These are phyloP conservation scores for Pipra filicauda DNA, from an alignment of 2,113 vertebrate genomes.

Conservation along the genomic window DNA sequence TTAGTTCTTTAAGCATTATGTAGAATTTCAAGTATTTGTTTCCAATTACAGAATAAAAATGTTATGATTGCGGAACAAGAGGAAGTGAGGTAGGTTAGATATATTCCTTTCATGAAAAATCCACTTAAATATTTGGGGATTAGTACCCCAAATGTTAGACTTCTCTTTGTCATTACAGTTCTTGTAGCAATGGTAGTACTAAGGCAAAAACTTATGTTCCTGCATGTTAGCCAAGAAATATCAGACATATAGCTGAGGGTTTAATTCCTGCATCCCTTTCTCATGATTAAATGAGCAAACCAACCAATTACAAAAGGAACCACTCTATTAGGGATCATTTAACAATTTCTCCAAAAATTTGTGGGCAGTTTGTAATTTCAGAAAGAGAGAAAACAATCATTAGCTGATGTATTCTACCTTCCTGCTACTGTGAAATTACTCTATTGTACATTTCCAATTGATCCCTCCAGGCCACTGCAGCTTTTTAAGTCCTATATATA, in stretches of 20 bases:
- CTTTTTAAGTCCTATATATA: background rate
- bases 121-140: background rate
- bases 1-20: slow-evolving; percentile 38
- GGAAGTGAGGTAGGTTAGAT: background rate
- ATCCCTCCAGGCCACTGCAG: slow-evolving; percentile 16
- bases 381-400: background rate
- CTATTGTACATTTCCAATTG: background rate
- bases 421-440: background rate
- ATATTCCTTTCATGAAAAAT: background rate
- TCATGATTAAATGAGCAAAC: background rate
- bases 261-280: background rate
- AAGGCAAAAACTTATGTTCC: background rate
- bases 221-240: background rate
- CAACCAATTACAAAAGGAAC: background rate
- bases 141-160: background rate
- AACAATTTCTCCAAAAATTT: background rate
- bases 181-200: background rate
- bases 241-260: background rate
- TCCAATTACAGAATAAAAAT: background rate
- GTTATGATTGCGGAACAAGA: background rate
- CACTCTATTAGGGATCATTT: background rate
- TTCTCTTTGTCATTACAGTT: background rate
- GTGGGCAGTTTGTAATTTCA: background rate
- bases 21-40: slow-evolving; percentile 33
- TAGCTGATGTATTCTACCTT: background rate